phyloP scores from a whole-genome alignment of 2,888 invertebrate genomes.

The Aphodius granarius region DNA sequence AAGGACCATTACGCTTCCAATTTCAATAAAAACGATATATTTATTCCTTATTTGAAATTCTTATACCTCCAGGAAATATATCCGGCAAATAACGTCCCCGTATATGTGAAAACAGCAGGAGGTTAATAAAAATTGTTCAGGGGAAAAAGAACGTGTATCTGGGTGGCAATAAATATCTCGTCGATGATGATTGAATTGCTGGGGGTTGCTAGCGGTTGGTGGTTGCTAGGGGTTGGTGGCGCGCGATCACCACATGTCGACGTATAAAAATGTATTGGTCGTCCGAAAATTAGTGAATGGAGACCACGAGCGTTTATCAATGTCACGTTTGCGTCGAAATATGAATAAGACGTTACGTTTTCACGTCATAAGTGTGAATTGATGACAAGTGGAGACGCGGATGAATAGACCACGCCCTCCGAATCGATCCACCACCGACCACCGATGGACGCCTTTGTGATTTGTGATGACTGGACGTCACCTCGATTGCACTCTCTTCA shows the following conservation, averaged over 20 bases:
- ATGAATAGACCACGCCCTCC: slow-evolving; percentile 38
- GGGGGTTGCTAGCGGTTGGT: background rate
- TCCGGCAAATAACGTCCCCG: background rate
- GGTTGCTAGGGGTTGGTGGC: background rate
- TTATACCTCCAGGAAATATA: background rate
- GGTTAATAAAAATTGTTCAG: background rate
- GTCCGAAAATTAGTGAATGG: slow-evolving; percentile 22
- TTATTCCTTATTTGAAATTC: background rate
- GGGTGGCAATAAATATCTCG: background rate
- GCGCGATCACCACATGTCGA: background rate
- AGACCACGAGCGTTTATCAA: slow-evolving; percentile 20
- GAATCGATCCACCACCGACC: slow-evolving; percentile 37
- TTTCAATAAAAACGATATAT: too few relatives aligned
- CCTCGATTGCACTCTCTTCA: slow-evolving; percentile 10
- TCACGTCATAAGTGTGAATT: slow-evolving; percentile 35
- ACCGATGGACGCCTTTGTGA: slow-evolving; percentile 36
- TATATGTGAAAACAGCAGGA: background rate
- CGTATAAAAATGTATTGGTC: background rate
- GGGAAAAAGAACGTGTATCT: background rate
- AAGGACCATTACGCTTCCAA: too few relatives aligned
- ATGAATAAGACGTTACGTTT: slow-evolving; percentile 28
- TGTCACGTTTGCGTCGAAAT: slow-evolving; percentile 20
- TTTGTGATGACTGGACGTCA: slow-evolving; percentile 36
- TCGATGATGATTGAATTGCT: background rate
- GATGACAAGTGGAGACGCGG: slow-evolving; percentile 35